Evolutionary conservation across 1,140 invertebrate genomes (phyloP), one percentile per base, ranked within the genome.

Genomic region (Sipha flava): DNA sequence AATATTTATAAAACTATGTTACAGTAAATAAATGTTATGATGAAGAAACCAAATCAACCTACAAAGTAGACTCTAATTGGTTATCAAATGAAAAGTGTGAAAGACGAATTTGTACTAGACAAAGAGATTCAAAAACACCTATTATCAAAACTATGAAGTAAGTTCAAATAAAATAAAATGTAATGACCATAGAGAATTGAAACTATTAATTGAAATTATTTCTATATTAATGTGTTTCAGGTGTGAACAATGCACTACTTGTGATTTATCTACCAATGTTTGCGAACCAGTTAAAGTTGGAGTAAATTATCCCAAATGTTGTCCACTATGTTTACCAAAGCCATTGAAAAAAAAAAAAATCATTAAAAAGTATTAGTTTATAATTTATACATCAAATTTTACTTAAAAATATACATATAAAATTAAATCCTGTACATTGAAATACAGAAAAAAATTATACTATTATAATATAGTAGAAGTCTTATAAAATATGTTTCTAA

Each of bases 21-120:
- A 16, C 34, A 77, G 73, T 23, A 16, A 43, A 6, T 16, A 77
- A 77, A 77, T 77, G 73, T n/a, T 77, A 59, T 26, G 73, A 77
- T 3, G 34, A 57, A 2, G 52, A 77, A 34, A 57, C 52, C 16
- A 77, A 77, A 43, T 31, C 21, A 23, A 12, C 31, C 0, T 57
- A 59, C 45, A 77, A 77, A 26, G 21, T 59, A 18, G 73, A 77
- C 9, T 59, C 73, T 1, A 1, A 59, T 26, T 77, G 73, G 73
- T 77, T 59, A 40, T 52, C 73, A 29, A 21, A 12, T 3, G 52
- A 23, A 2, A 77, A 59, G 59, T 77, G 73, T 43, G 73, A 59
- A 57, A 57, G 59, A 57, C 23, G 52, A 3, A 40, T 10, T 34
- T 77, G 73, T 29, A 40, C 34, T 4, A 37, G 73, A 21, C 73